Evolutionary conservation across 2,888 invertebrate species (phyloP).

Genomic region (Agelastica alni): DNA sequence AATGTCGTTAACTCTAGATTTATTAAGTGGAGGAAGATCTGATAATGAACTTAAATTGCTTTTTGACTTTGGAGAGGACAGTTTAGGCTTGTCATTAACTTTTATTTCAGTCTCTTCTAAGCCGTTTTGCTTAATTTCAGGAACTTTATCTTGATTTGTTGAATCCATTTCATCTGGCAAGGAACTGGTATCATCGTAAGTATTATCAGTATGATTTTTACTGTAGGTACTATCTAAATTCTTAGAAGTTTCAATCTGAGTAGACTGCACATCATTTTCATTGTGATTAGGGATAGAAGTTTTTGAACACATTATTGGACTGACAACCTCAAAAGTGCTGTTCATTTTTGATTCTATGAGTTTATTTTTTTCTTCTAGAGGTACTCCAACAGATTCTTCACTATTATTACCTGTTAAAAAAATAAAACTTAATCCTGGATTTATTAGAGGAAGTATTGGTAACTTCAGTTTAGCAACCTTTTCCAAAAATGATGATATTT

Average conservation of each 20-base stretch:
- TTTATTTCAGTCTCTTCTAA: conserved; percentile 20
- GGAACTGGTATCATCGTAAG: conserved; percentile 48
- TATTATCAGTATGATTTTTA: conserved; percentile 41
- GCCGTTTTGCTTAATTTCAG: conserved; percentile 25
- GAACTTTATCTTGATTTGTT: conserved; percentile 19
- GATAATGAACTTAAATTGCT: conserved; percentile 46
- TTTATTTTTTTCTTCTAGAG: conserved; percentile 16
- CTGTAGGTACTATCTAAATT: conserved; percentile 10
- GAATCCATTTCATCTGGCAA: conserved; percentile 43
- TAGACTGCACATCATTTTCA: conserved; percentile 5
- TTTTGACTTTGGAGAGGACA: conserved; percentile 43
- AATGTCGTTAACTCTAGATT: conserved; percentile 47
- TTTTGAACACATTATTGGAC: conserved; percentile 30
- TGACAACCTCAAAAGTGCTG: conserved; percentile 39
- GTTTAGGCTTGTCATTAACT: conserved; percentile 42
- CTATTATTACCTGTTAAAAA: conserved; percentile 7
- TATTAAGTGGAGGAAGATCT: conserved; percentile 51
- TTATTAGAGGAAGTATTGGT: too few relatives aligned
- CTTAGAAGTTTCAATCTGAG: conserved; percentile 17
- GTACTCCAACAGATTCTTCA: conserved; percentile 10
- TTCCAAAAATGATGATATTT: too few relatives aligned
- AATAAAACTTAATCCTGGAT: too few relatives aligned
- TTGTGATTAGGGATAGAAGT: conserved; percentile 5
- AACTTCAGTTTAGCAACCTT: too few relatives aligned
- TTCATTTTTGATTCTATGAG: conserved; percentile 28